A percentile compares a stretch with the other conserved stretches of the same genome.
Conservation (phyloP, 64 coral and sea anemone genomes). For the Catalaphyllia jardinei region DNA sequence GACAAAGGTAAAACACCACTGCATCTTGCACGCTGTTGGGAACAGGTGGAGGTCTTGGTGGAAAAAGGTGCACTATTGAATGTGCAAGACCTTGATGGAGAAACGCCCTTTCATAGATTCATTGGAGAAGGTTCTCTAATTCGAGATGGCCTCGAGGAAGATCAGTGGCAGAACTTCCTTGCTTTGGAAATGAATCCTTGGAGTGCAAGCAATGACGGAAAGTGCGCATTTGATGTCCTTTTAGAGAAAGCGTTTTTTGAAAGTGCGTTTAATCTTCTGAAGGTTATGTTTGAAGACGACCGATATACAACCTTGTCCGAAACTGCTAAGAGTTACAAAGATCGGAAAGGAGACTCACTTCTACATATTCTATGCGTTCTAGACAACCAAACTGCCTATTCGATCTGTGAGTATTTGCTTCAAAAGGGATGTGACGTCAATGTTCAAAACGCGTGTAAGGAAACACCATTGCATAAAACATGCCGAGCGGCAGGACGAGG, state of each 20-base stretch:
- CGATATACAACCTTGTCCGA: neutral
- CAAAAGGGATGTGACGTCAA: constrained; percentile 28
- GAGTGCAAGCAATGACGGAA: neutral
- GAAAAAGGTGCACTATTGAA: constrained; percentile 13
- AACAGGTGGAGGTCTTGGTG: neutral
- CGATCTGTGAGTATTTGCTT: constrained; percentile 22
- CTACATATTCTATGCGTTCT: neutral
- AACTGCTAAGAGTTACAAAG: neutral
- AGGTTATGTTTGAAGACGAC: constrained; percentile 5
- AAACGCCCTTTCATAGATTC: constrained; percentile 31
- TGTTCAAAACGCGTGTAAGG: constrained; percentile 1
- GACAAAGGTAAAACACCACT: constrained; percentile 6
- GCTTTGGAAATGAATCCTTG: constrained; percentile 21
- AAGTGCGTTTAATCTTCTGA: neutral
- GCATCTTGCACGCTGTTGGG: constrained; percentile 25
- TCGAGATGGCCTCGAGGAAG: neutral
- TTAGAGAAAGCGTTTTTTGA: constrained; percentile 23
- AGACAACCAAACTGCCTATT: neutral
- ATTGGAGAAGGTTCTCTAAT: neutral
- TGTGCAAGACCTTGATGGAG: constrained; percentile 18
- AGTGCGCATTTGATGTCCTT: constrained; percentile 29
- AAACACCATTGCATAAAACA: constrained; percentile 11
- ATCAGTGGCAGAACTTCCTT: constrained; percentile 2
- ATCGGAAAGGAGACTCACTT: neutral
- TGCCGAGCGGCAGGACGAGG: neutral